Base-by-base conservation (phyloP, 2,113 vertebrate genomes). In the Chaetodon auriga region DNA sequence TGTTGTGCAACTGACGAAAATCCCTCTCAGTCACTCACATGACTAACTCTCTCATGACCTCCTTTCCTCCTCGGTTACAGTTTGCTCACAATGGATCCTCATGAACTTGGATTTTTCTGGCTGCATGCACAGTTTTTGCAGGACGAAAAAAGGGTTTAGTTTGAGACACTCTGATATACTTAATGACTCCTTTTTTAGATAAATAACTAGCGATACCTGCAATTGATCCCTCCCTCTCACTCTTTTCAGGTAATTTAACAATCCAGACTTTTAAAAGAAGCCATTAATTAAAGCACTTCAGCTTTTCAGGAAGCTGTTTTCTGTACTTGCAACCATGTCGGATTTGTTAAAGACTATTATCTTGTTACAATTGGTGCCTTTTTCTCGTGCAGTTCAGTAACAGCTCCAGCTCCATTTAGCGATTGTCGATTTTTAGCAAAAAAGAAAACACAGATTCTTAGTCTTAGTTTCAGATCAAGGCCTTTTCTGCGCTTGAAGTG, bases 21-120 rank as follows among this genome's bases (percentile, higher is more conserved):
- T 88, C 90, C 87, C 87, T 88, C 87, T 75, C 87, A 87, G 70
- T 91, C 87, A 83, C 89, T 92, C 89, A 83, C 82, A 87, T 18
- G 9, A 35, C 85, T 91, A 91, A 88, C 87, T 87, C 91, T 86
- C 86, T 77, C 70, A 16, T 92, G 92, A 91, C 92, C 93, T 92
- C 87, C 57, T 93, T 93, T 92, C 82, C 75, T 48, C 23, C 68
- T 83, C 86, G 23, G 16, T 80, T 75, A 57, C 63, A 78, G 54
- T 78, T 80, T 55, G 63, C 66, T 68, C 78, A 55, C 80, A 58
- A 58, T 19, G 46, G 66, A 61, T 82, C n/a, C 11, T 45, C 12
- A 13, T 25, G 5, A 64, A 81, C 45, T 79, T 81, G 43, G 23
- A 53, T 72, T 78, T 61, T 0, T 49, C 38, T 38, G 53, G 35